Percentiles rank a stretch among this genome's conserved stretches.
phyloP scores from a whole-genome alignment of 2,797 vertebrate species.

The Okamejei kenojei region DNA sequence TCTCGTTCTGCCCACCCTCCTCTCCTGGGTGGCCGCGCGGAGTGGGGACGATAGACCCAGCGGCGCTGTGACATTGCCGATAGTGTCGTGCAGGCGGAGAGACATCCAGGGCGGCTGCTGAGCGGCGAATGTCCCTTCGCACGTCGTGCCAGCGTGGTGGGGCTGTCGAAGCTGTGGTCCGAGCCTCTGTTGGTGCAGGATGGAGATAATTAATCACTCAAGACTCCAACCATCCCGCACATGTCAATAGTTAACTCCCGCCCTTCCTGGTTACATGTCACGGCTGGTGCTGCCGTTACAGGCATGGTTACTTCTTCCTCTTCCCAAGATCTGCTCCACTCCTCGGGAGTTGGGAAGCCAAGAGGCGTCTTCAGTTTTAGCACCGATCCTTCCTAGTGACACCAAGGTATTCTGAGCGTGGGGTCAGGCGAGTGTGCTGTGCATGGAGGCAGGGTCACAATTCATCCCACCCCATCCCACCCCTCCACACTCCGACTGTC shows the following conservation, averaged over 20 bases:
- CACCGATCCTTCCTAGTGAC: background rate
- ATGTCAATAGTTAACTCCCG: no score
- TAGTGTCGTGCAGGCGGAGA: no score
- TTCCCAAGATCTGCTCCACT: background rate
- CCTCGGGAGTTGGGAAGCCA: background rate
- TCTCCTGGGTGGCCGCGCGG: background rate
- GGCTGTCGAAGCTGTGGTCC: background rate
- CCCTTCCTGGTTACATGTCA: background rate
- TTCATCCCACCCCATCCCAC: no score
- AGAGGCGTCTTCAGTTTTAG: background rate
- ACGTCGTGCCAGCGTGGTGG: background rate
- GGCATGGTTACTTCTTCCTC: background rate
- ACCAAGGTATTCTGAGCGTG: background rate
- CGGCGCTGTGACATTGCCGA: background rate
- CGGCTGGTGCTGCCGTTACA: background rate
- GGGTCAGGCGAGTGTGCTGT: background rate
- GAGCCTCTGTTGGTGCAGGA: no score
- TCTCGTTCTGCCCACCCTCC: background rate
- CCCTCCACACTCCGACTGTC: no score
- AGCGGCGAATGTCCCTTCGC: background rate
- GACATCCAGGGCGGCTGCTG: background rate
- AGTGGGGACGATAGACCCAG: background rate
- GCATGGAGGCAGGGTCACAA: background rate
- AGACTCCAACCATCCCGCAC: background rate
- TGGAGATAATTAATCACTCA: no score